phyloP scores from a whole-genome alignment of 2,888 invertebrate genomes.

The Muschampia plurimacula region DNA sequence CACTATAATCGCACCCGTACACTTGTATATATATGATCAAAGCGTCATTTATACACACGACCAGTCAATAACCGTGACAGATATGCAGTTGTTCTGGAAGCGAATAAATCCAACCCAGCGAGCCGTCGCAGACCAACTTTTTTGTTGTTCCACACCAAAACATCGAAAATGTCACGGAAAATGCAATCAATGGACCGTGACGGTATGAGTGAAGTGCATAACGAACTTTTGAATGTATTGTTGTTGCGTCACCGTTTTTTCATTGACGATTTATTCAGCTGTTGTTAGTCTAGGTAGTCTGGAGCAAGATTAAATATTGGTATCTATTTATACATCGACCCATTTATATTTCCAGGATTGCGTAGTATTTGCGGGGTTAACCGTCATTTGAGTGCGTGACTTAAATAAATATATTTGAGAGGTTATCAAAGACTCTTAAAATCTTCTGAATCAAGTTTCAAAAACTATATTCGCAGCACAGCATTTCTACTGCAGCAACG shows the following conservation, averaged over 20 bases:
- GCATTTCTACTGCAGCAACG: no score
- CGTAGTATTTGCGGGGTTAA: no score
- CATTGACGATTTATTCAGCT: not conserved
- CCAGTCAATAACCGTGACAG: conserved; percentile 35
- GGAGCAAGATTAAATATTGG: no score
- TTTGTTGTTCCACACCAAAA: conserved; percentile 20
- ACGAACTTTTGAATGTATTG: conserved; percentile 1
- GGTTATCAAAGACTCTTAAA: no score
- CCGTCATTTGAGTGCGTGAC: no score
- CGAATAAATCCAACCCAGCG: conserved; percentile 29
- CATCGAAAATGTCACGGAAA: conserved; percentile 17
- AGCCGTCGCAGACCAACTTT: conserved; percentile 26
- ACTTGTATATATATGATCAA: not conserved
- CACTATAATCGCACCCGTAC: not conserved
- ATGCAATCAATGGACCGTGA: conserved; percentile 27
- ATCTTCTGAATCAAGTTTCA: no score
- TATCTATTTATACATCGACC: no score
- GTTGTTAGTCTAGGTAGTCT: not conserved
- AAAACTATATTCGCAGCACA: no score
- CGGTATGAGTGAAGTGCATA: not conserved
- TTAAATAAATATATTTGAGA: no score
- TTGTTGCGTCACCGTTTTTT: not conserved
- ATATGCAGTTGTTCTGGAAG: conserved; percentile 30
- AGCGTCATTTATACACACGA: conserved; percentile 24
- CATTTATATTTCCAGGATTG: no score